Evolutionary conservation across 2,797 vertebrate species (phyloP).

Genomic region (Ctenosaura bakeri): DNA sequence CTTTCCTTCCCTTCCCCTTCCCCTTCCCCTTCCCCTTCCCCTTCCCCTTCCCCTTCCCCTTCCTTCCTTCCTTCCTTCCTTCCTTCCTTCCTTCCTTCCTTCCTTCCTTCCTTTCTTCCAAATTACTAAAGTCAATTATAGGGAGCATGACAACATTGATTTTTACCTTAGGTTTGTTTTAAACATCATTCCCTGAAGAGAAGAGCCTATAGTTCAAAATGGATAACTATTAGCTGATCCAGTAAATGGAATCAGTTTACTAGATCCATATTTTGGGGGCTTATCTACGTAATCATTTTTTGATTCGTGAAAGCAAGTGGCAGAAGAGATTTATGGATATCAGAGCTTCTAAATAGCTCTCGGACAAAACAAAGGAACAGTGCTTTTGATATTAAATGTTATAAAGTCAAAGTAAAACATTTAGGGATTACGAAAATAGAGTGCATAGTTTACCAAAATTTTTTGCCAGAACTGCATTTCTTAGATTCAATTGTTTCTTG

Average conservation of each 20-base stretch:
- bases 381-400: conserved; percentile 12
- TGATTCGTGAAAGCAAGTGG: not conserved
- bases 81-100: not conserved
- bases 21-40: no score
- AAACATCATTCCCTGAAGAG: not conserved
- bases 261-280: not conserved
- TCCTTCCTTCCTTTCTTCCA: not conserved
- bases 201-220: not conserved
- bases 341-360: not conserved
- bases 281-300: conserved; percentile 24
- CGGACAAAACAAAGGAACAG: not conserved
- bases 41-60: no score
- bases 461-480: not conserved
- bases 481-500: not conserved
- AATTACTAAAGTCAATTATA: not conserved
- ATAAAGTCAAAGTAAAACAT: conserved; percentile 8
- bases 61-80: not conserved
- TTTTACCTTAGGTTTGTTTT: not conserved
- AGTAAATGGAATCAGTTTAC: conserved; percentile 15
- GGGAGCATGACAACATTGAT: not conserved
- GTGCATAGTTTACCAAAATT: not conserved
- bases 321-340: conserved; percentile 22
- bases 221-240: not conserved
- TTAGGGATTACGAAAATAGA: not conserved
- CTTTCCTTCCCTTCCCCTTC: no score